Conservation (phyloP, 2,888 invertebrate species). For the Cataglyphis altisquamis region DNA sequence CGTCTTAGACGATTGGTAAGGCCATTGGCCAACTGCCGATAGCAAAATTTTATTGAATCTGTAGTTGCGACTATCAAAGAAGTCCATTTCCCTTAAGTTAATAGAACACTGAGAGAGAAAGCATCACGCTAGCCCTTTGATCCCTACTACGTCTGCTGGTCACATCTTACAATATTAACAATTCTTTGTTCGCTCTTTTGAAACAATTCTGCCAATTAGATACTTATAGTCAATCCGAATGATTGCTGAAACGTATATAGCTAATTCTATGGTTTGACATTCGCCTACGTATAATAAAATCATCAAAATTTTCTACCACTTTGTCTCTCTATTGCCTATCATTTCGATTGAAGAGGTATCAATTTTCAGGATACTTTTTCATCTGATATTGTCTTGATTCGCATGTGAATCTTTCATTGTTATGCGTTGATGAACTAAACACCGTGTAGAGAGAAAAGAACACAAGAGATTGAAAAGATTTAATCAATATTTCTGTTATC, state of each 20-base stretch:
- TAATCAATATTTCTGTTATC: not conserved
- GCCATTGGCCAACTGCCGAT: conserved; percentile 40
- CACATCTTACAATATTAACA: conserved; percentile 11
- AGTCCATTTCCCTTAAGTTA: conserved; percentile 42
- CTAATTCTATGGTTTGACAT: not conserved
- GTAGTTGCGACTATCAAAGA: conserved; percentile 46
- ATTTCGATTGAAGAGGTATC: conserved; percentile 11
- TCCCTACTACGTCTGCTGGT: not conserved
- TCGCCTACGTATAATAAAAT: not conserved
- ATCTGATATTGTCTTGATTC: not conserved
- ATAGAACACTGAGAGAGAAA: not conserved
- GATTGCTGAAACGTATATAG: conserved; percentile 23
- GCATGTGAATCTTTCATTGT: not conserved
- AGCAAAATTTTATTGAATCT: conserved; percentile 51
- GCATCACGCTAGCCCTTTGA: not conserved
- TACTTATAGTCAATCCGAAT: conserved; percentile 9
- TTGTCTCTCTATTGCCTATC: conserved; percentile 10
- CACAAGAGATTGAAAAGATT: not conserved
- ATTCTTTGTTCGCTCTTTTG: conserved; percentile 29
- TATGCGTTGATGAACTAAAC: not conserved
- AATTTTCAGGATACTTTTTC: conserved; percentile 13
- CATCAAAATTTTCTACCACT: not conserved
- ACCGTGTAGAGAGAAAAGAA: not conserved
- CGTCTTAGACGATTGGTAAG: conserved; percentile 38
- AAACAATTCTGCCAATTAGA: conserved; percentile 34